A percentile compares a stretch with the other conserved stretches of the same genome.
These are phyloP conservation scores for Solenopsis fugax DNA, from an alignment of 1,140 invertebrate species.

Conservation along the genomic window DNA sequence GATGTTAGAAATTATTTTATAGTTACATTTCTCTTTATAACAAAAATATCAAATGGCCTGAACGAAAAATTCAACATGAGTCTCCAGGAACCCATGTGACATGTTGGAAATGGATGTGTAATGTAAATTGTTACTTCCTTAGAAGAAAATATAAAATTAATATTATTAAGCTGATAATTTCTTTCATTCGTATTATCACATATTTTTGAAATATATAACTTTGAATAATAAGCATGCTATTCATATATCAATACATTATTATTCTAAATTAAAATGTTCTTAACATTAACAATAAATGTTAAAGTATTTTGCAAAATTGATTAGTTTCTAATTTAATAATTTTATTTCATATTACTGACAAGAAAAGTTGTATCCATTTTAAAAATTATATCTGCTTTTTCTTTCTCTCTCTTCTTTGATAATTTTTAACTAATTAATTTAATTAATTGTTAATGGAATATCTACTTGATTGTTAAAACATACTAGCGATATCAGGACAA, in stretches of 20 bases:
- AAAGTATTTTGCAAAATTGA: background rate
- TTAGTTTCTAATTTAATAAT: background rate
- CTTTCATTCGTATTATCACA: background rate
- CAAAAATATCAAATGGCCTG: too few relatives aligned
- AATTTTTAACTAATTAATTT: conserved; percentile 4
- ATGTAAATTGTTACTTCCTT: too few relatives aligned
- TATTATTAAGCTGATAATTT: background rate
- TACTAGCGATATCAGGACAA: conserved; percentile 94
- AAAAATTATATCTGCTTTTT: too few relatives aligned
- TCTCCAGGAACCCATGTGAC: too few relatives aligned
- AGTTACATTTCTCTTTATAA: too few relatives aligned
- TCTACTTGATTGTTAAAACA: conserved; percentile 42
- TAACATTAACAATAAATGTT: background rate
- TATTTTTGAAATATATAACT: background rate
- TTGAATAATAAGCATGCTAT: background rate
- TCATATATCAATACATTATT: background rate
- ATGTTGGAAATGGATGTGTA: too few relatives aligned
- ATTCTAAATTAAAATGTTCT: background rate
- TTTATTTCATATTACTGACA: background rate
- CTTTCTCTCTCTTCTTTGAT: background rate
- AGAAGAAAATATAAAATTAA: background rate
- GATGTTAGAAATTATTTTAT: too few relatives aligned
- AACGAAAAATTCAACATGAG: too few relatives aligned
- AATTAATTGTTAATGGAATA: background rate
- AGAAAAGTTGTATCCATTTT: background rate